These are phyloP conservation scores for Xylocopa sonorina DNA, from an alignment of 1,140 invertebrate species.

Conservation along the genomic window DNA sequence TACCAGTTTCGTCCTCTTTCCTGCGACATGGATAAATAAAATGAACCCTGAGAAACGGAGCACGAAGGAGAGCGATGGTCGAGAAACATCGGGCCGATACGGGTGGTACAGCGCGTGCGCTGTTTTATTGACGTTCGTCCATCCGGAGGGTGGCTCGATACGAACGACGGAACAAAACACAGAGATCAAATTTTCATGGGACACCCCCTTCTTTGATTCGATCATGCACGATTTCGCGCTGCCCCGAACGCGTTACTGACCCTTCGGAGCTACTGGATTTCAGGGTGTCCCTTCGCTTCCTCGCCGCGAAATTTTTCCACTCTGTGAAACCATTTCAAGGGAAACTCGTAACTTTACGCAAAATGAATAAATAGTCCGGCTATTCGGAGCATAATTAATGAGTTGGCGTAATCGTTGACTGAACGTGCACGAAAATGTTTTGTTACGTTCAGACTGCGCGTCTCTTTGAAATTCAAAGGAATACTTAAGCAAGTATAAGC, in stretches of 20 bases:
- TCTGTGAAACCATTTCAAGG: not conserved
- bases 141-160: slow-evolving; percentile 68
- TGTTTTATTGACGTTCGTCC: slow-evolving; percentile 75
- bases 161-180: slow-evolving; percentile 67
- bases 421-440: not conserved
- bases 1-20: not conserved
- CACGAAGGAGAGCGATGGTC: not conserved
- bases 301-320: not conserved
- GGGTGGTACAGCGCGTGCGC: slow-evolving; percentile 71
- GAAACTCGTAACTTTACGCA: not conserved
- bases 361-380: not conserved
- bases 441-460: not conserved
- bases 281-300: not conserved
- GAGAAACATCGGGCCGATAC: slow-evolving; percentile 24
- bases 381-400: too few species aligned
- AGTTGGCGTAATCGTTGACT: not conserved
- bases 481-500: too few species aligned
- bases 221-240: slow-evolving; percentile 39
- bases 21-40: slow-evolving; percentile 11
- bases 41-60: slow-evolving; percentile 10
- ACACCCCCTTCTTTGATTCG: slow-evolving; percentile 26
- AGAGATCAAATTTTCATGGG: slow-evolving; percentile 69
- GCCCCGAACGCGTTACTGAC: not conserved
- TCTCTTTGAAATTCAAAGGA: too few species aligned
- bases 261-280: not conserved